Evolutionary conservation across 2,888 invertebrate species (phyloP), one percentile per base, ranked within the genome.

Genomic region (Tetramorium bicarinatum): DNA sequence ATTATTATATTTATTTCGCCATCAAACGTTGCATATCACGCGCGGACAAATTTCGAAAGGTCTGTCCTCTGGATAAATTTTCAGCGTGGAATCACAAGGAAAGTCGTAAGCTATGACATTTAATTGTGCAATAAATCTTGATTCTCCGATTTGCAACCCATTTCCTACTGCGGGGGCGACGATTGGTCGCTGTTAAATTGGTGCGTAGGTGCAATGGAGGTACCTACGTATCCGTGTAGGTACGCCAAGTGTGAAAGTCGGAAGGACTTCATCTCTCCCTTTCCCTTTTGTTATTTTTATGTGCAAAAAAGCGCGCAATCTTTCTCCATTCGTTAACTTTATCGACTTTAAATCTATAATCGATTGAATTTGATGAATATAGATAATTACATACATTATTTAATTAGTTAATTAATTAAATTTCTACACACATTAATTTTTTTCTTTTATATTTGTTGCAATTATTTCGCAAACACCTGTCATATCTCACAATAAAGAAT

Each of bases 41-140:
- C 4, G 64, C 56, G 18, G 47, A 77, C 83, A 88, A 85, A 80
- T 49, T 61, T 49, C 15, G 72, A 80, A 77, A 84, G 66, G 56
- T 79, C 61, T 59, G 82, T 41, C 59, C 72, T 34, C 84, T 74
- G 84, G 82, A 84, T 83, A 80, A 83, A 64, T 84, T 84, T 44
- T 84, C 89, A 72, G 64, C 25, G 77, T 81, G 72, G 82, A 85
- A 85, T 86, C 84, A 80, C 87, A 90, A 90, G 90, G 92, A 92
- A 92, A 93, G 93, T 93, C 90, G 91, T 92, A 92, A 92, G 89
- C 87, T 89, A 85, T 91, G 92, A 93, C 91, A 90, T 93, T 93
- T 93, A 94, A 95, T 95, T 94, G 94, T 93, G 92, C 93, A 93
- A 94, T 95, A 95, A 95, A 95, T 95, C 94, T 91, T 92, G 93